phyloP scores from a whole-genome alignment of 2,113 vertebrate species.

The Pelvicachromis taeniatus region DNA sequence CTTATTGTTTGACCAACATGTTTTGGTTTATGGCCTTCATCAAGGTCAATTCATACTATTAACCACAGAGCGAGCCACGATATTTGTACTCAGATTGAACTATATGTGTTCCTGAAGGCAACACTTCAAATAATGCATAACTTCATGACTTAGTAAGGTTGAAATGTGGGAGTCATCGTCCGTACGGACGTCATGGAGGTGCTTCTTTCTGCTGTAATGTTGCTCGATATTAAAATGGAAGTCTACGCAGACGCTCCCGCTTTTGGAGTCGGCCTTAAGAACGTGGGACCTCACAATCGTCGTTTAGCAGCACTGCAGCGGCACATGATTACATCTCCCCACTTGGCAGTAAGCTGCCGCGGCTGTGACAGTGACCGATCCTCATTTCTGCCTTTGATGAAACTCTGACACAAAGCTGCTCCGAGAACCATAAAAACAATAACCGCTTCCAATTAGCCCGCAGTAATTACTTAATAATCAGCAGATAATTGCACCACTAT shows the following conservation, averaged over 20 bases:
- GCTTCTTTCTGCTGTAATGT: background rate
- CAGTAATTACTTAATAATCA: constrained; percentile 52
- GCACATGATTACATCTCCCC: background rate
- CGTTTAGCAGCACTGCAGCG: background rate
- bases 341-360: background rate
- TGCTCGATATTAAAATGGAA: background rate
- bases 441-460: constrained; percentile 31
- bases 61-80: background rate
- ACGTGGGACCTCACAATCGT: background rate
- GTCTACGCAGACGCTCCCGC: accelerated
- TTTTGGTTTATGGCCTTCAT: background rate
- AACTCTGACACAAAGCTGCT: constrained; percentile 22
- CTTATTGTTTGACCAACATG: background rate
- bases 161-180: background rate
- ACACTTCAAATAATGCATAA: accelerated
- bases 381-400: background rate
- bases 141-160: background rate
- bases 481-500: constrained; percentile 44
- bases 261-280: accelerated
- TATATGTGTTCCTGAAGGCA: background rate
- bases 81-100: background rate
- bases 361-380: constrained; percentile 22
- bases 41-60: accelerated
- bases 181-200: background rate
- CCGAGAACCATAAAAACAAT: constrained; percentile 46